Percentiles rank a stretch among this genome's conserved stretches.
Evolutionary conservation across 2,888 invertebrate genomes (phyloP).

Genomic region (Vanessa cardui): DNA sequence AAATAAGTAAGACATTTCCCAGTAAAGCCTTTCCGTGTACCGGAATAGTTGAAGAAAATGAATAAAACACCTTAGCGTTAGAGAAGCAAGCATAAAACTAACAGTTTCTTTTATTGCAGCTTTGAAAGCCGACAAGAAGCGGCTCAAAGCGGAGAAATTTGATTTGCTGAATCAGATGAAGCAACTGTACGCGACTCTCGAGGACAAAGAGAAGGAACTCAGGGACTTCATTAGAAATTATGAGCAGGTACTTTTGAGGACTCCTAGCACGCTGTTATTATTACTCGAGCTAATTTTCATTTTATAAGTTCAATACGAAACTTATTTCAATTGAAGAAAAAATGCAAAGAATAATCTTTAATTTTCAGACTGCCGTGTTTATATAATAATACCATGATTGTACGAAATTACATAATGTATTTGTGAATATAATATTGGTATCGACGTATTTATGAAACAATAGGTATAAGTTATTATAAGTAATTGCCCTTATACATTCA

Average conservation of each 20-base stretch:
- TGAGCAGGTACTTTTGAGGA: constrained; percentile 86
- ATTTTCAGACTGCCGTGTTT: background rate
- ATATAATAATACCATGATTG: background rate
- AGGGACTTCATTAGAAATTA: constrained; percentile 97
- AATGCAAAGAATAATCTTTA: background rate
- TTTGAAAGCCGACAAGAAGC: constrained; percentile 94
- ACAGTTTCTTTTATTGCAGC: constrained; percentile 72
- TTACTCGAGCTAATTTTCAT: constrained; percentile 4
- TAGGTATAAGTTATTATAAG: background rate
- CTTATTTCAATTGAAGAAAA: background rate
- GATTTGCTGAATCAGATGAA: constrained; percentile 97
- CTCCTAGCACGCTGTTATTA: background rate
- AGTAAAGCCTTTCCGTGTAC: constrained; percentile 31
- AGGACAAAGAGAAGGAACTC: constrained; percentile 96
- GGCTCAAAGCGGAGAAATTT: constrained; percentile 95
- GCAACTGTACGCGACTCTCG: constrained; percentile 95
- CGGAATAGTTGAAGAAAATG: constrained; percentile 32
- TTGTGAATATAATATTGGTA: too few species aligned
- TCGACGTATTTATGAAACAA: background rate
- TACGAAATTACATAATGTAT: background rate
- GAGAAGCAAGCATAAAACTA: constrained; percentile 29
- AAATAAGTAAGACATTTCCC: constrained; percentile 22
- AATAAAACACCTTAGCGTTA: constrained; percentile 28
- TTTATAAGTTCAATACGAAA: background rate
- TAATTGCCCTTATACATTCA: background rate